A percentile compares a stretch with the other conserved stretches of the same genome.
These are phyloP conservation scores for Sebastolobus alascanus DNA, from an alignment of 2,797 vertebrate genomes.

Conservation along the genomic window DNA sequence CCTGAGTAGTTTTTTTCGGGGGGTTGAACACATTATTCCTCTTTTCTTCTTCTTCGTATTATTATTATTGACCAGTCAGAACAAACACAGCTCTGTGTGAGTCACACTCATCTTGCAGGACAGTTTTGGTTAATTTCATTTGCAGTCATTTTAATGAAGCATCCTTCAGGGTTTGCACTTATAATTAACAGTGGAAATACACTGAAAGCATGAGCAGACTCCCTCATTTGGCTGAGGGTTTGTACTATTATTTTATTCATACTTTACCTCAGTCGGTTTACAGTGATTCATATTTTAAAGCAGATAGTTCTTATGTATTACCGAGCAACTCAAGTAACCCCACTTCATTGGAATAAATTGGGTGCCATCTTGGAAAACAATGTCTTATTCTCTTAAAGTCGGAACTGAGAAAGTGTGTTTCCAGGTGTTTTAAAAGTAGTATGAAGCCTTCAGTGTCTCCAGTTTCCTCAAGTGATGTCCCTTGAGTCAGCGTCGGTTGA, in stretches of 20 bases:
- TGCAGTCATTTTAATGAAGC: constrained; percentile 38
- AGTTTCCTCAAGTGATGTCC: neutral
- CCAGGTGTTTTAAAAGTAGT: neutral
- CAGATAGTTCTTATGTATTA: neutral
- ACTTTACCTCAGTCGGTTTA: neutral
- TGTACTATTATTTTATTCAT: neutral
- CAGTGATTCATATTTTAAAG: neutral
- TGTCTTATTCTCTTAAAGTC: neutral
- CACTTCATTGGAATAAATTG: neutral
- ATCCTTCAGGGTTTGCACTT: constrained; percentile 24
- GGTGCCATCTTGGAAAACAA: neutral
- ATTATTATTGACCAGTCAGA: constrained; percentile 2
- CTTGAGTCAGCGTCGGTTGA: neutral
- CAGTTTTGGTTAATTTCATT: constrained; percentile 22
- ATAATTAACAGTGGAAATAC: constrained; percentile 27
- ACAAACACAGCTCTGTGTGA: constrained; percentile 1
- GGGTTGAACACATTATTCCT: constrained; percentile 1
- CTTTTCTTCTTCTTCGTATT: neutral
- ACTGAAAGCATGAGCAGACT: neutral
- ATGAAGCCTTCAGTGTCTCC: neutral
- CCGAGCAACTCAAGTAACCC: neutral
- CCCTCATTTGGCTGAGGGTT: neutral
- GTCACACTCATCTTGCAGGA: neutral
- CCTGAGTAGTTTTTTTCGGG: neutral
- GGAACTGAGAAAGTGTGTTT: neutral